Evolutionary conservation across 2,888 invertebrate species (phyloP).

Genomic region (Oxytorus armatus): DNA sequence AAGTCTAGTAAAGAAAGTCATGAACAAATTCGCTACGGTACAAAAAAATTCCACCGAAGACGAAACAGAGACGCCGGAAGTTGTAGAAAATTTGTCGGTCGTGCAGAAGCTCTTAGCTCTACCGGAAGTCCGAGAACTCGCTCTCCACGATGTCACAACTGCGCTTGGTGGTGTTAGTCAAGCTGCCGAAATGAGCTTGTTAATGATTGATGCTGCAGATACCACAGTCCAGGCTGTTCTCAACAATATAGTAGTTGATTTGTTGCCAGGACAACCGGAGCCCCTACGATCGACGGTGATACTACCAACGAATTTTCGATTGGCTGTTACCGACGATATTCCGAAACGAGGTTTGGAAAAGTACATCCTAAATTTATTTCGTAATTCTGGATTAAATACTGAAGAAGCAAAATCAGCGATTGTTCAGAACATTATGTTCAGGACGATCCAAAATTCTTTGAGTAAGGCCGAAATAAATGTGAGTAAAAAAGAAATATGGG

Average conservation of each 20-base stretch:
- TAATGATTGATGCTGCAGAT: background rate
- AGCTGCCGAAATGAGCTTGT: slow-evolving; percentile 1
- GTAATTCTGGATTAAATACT: slow-evolving; percentile 66
- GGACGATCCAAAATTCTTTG: slow-evolving; percentile 71
- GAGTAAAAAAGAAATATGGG: slow-evolving; percentile 67
- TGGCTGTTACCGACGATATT: background rate
- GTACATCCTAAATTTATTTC: background rate
- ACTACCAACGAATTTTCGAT: background rate
- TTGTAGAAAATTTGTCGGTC: slow-evolving; percentile 68
- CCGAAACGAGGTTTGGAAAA: background rate
- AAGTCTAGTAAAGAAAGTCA: slow-evolving; percentile 72
- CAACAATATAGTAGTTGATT: slow-evolving; percentile 24
- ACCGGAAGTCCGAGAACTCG: slow-evolving; percentile 73
- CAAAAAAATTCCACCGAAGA: slow-evolving; percentile 38
- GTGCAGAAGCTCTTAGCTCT: slow-evolving; percentile 72
- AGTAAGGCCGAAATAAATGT: slow-evolving; percentile 55
- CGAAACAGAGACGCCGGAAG: background rate
- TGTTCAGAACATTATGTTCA: slow-evolving; percentile 75
- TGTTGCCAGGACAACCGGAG: background rate
- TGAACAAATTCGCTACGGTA: slow-evolving; percentile 74
- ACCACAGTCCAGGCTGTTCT: slow-evolving; percentile 23
- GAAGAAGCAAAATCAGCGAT: slow-evolving; percentile 65
- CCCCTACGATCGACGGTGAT: background rate
- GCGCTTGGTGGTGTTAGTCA: slow-evolving; percentile 60
- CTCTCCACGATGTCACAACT: slow-evolving; percentile 70